These are phyloP conservation scores for Apodemia duryi DNA, from an alignment of 2,888 invertebrate genomes.

Conservation along the genomic window DNA sequence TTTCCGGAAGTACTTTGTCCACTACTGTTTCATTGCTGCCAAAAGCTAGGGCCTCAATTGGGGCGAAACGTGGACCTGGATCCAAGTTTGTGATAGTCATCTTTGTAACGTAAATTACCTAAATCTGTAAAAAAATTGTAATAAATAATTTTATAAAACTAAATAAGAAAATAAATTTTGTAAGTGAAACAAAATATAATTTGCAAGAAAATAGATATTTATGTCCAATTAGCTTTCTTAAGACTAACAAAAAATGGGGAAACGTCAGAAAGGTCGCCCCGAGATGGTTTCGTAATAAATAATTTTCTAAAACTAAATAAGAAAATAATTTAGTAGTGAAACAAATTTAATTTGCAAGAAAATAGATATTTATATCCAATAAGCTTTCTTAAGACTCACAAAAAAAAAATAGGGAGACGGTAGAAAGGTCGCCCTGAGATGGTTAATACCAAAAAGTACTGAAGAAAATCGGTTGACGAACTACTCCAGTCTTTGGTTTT, in stretches of 20 bases:
- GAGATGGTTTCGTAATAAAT: no score
- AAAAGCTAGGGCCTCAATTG: conserved; percentile 68
- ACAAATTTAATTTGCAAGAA: neutral
- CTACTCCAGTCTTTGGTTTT: conserved; percentile 76
- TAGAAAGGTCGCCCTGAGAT: conserved; percentile 54
- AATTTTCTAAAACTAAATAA: no score
- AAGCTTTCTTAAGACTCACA: conserved; percentile 40
- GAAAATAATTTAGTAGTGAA: no score
- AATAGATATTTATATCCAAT: conserved; percentile 21
- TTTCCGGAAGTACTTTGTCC: conserved; percentile 87
- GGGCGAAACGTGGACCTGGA: conserved; percentile 66
- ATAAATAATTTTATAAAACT: no score
- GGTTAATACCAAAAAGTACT: conserved; percentile 71
- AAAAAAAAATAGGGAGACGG: conserved; percentile 54
- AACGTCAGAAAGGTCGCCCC: no score
- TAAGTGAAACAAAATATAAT: neutral
- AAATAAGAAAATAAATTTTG: no score
- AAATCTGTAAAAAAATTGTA: conserved; percentile 21
- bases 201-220: neutral
- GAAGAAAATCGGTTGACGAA: conserved; percentile 78
- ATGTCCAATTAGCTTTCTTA: conserved; percentile 25
- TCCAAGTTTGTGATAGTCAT: conserved; percentile 67
- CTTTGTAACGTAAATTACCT: conserved; percentile 31
- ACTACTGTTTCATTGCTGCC: conserved; percentile 88
- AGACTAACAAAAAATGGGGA: conserved; percentile 42